A percentile compares a stretch with the other conserved stretches of the same genome.
These are phyloP conservation scores for Pachypeltis micranthus DNA, from an alignment of 1,140 invertebrate species.

Conservation along the genomic window DNA sequence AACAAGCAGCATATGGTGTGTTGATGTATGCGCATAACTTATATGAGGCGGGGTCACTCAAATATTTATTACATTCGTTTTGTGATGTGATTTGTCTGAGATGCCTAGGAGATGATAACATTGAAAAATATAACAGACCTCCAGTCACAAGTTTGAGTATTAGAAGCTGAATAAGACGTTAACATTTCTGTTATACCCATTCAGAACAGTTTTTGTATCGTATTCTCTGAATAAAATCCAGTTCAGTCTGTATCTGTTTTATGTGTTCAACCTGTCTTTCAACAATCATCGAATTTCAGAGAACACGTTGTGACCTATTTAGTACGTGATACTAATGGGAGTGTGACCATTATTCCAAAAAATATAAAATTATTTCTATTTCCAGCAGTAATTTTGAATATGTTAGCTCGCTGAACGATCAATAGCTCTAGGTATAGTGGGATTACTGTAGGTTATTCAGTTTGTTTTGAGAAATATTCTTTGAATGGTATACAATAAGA, in stretches of 20 bases:
- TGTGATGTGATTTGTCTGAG: not conserved
- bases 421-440: too few relatives aligned
- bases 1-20: not conserved
- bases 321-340: too few relatives aligned
- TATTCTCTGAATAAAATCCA: not conserved
- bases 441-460: too few relatives aligned
- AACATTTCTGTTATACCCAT: not conserved
- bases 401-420: not conserved
- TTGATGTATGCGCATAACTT: not conserved
- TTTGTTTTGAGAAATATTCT: too few relatives aligned
- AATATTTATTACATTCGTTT: constrained; percentile 3
- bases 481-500: too few relatives aligned
- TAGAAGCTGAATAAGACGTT: not conserved
- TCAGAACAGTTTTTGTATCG: constrained; percentile 1
- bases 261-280: not conserved
- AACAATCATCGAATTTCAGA: not conserved
- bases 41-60: not conserved
- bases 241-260: not conserved
- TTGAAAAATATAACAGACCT: not conserved
- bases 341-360: too few relatives aligned
- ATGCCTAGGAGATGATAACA: constrained; percentile 1
- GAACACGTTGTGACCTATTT: not conserved
- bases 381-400: not conserved
- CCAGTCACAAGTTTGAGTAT: not conserved
- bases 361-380: not conserved